Percentiles rank a stretch among this genome's conserved stretches.
phyloP scores from a whole-genome alignment of 2,888 invertebrate genomes.

The Drosophila yooni region DNA sequence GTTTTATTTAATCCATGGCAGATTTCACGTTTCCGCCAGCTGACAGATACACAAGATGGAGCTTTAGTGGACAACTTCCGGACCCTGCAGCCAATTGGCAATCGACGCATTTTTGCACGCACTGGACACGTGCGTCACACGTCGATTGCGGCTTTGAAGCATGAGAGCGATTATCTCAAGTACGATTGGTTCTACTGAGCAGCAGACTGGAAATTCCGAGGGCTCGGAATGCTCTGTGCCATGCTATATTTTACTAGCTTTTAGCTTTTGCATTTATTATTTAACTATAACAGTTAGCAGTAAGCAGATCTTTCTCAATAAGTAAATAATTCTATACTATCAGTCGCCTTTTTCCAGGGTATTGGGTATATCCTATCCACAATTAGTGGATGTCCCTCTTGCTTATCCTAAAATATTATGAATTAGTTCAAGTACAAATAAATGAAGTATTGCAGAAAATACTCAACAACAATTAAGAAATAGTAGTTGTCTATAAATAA shows the following conservation, averaged over 20 bases:
- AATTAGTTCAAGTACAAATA: neutral
- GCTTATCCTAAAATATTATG: constrained; percentile 86
- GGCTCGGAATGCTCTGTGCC: constrained; percentile 59
- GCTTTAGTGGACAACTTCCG: constrained; percentile 90
- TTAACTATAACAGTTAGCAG: constrained; percentile 44
- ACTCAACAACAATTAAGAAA: neutral
- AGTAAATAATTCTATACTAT: constrained; percentile 47
- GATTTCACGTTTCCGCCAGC: constrained; percentile 85
- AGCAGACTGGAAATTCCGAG: constrained; percentile 20
- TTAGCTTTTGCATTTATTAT: constrained; percentile 66
- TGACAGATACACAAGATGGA: constrained; percentile 88
- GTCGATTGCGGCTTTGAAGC: constrained; percentile 81
- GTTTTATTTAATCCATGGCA: constrained; percentile 35
- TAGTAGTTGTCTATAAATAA: neutral
- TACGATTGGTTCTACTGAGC: constrained; percentile 87
- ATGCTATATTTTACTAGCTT: constrained; percentile 56
- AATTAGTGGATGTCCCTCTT: constrained; percentile 88
- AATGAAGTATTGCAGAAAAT: neutral
- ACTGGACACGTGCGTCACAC: constrained; percentile 87
- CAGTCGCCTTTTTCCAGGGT: constrained; percentile 60
- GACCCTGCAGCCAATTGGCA: constrained; percentile 88
- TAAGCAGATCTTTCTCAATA: constrained; percentile 34
- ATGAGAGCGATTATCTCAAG: constrained; percentile 86
- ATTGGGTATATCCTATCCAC: constrained; percentile 87
- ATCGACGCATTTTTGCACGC: constrained; percentile 89